These are phyloP conservation scores for Allacma fusca DNA, from an alignment of 2,888 invertebrate genomes.

Conservation along the genomic window DNA sequence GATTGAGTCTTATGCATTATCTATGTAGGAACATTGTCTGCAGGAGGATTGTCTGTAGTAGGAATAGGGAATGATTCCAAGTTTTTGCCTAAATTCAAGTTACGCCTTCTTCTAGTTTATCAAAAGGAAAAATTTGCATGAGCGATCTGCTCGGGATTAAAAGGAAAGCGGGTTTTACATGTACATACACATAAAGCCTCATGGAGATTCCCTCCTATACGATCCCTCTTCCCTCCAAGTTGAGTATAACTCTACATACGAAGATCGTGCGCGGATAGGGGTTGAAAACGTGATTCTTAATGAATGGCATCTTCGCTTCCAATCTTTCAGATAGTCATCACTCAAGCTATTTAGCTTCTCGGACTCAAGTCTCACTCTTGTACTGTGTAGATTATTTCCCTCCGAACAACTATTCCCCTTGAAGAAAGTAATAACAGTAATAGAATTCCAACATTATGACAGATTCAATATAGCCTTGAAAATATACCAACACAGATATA, in stretches of 20 bases:
- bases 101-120: conserved; percentile 12
- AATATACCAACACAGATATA: no score
- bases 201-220: no score
- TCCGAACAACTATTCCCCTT: not conserved
- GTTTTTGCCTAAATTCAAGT: conserved; percentile 1
- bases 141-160: not conserved
- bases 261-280: conserved; percentile 35
- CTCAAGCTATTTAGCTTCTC: not conserved
- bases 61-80: no score
- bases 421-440: not conserved
- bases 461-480: no score
- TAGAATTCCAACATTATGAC: no score
- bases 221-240: no score
- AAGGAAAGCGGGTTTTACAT: not conserved
- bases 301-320: conserved; percentile 28
- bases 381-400: not conserved
- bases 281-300: conserved; percentile 36
- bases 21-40: no score
- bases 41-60: no score
- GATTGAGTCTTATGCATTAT: no score
- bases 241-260: no score
- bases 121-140: conserved; percentile 16
- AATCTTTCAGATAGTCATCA: conserved; percentile 18
- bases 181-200: no score
- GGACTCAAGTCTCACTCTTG: not conserved